Evolutionary conservation across 2,113 vertebrate genomes (phyloP), one percentile per base, ranked within the genome.

Genomic region (Scartelaos histophorus): DNA sequence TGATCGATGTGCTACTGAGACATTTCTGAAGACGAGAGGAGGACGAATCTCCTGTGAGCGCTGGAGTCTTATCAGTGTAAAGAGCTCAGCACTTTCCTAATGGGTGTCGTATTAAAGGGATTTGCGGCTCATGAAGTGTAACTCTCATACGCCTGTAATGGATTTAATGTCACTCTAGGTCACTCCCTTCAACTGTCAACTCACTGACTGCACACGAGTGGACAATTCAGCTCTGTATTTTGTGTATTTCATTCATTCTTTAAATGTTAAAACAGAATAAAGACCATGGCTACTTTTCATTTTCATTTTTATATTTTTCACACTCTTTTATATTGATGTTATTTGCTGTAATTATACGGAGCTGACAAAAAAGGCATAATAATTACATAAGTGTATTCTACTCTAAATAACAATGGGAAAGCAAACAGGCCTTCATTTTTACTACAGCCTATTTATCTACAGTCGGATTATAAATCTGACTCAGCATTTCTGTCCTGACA

Each of bases 31-130:
- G 77, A 83, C 64, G 46, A 74, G 71, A 56, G 76, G 71, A 56
- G 78, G 76, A 73, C 73, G 67, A 80, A 46, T 65, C 66, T 57
- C 62, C 13, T 38, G 65, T 71, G 70, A 85, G 66, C 66, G 66
- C 45, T 60, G 60, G 61, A 69, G 79, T 85, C 86, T 90, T 84
- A 90, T 78, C 84, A 62, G 80, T n/a, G 69, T 84, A 82, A 84
- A 91, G 85, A 89, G 87, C 89, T 92, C 89, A 92, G 91, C 90
- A 92, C 83, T 90, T 92, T 92, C 85, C 87, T 90, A 90, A 90
- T 92, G 85, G 88, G 82, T 88, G 81, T 83, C 83, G 85, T 85
- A 87, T 90, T 92, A 92, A 89, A 91, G 87, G 84, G 90, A 91
- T 91, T 92, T 90, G 79, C 53, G 81, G 90, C 88, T 92, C 91